A percentile compares a stretch with the other conserved stretches of the same genome.
Evolutionary conservation across 1,140 invertebrate species (phyloP).

Genomic region (Akabosia matsudoensis): DNA sequence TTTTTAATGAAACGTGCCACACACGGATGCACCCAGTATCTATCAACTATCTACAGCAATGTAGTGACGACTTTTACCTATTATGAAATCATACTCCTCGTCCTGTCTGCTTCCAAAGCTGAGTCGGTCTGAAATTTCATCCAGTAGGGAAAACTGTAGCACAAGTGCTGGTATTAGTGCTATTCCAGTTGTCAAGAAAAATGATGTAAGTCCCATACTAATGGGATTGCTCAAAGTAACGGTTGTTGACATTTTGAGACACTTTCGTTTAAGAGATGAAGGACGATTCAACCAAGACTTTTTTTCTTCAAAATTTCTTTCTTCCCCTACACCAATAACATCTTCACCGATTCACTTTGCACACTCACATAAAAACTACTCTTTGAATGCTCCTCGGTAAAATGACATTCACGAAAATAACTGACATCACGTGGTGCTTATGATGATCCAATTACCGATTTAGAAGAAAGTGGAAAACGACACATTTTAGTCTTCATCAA

Average conservation of each 20-base stretch:
- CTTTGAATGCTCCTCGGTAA: no score
- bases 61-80: constrained; percentile 28
- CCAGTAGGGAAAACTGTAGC: constrained; percentile 16
- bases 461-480: no score
- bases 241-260: constrained; percentile 1
- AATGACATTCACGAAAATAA: no score
- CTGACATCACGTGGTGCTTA: no score
- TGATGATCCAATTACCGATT: no score
- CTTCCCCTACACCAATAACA: no score
- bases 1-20: not conserved
- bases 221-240: constrained; percentile 6
- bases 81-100: constrained; percentile 43
- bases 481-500: no score
- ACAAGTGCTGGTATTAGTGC: constrained; percentile 12
- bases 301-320: no score
- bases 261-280: no score
- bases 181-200: constrained; percentile 25
- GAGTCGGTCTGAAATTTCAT: constrained; percentile 14
- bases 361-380: no score
- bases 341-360: no score
- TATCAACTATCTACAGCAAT: constrained; percentile 2
- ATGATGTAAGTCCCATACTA: constrained; percentile 4
- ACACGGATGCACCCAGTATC: not conserved
- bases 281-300: no score
- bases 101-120: not conserved